Base-by-base conservation (phyloP, 2,888 invertebrate species). In the Bhutanitis thaidina region DNA sequence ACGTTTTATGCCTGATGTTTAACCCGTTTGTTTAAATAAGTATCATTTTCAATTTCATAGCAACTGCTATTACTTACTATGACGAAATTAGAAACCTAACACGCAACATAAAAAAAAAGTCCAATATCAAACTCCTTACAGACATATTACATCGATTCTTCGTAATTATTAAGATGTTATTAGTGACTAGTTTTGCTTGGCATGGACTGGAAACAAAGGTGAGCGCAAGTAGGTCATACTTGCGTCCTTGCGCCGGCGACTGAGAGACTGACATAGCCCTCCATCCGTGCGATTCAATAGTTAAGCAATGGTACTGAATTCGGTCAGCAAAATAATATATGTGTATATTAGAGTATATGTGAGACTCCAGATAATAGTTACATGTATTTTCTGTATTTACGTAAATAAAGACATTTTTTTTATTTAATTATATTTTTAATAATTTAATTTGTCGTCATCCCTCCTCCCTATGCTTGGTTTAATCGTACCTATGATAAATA, bases 171-270 rank as follows among this genome's bases (percentile, higher is more conserved):
- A 53, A 55, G 49, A 25, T 16, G 65, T 55, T 48, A 54, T 62
- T 77, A 77, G 64, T 65, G 78, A 65, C 62, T 57, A 64, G 56
- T 69, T 74, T 80, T 47, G 78, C 68, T 56, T 65, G 71, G 67
- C 71, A 63, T 56, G 61, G 64, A 59, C 61, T 60, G 64, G 67
- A 71, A 74, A 83, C 80, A 83, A 83, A 87, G 86, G 87, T 86
- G 78, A 80, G 67, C 73, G 76, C 69, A 86, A 84, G 74, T 86
- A 65, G 87, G 87, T 80, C 87, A 80, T 59, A 62, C 66, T 54
- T 50, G 65, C 67, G 80, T 76, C 84, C 84, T 85, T 84, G 84
- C 71, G 67, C 64, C 54, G 60, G 65, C 69, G 65, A 60, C 62
- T 62, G 47, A 43, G 48, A 58, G 57, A 60, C 62, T 63, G 75